Evolutionary conservation across 64 coral and sea anemone genomes (phyloP).

Genomic region (Pachyseris speciosa): DNA sequence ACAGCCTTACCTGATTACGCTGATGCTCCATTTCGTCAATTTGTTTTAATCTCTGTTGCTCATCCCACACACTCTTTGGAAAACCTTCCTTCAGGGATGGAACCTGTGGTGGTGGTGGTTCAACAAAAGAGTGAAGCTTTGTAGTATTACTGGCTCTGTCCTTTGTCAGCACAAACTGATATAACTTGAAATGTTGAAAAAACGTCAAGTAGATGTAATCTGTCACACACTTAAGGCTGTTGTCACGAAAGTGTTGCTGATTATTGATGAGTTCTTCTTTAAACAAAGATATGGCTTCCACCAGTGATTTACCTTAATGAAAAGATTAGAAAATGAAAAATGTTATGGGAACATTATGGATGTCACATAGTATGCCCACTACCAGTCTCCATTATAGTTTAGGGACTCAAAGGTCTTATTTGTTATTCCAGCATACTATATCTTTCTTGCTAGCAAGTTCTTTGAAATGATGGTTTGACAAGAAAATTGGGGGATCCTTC

Average conservation of each 20-base stretch:
- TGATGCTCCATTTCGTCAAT: constrained; percentile 78
- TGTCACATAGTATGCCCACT: too few species aligned
- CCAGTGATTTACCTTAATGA: constrained; percentile 59
- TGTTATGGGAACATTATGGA: background rate
- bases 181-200: constrained; percentile 92
- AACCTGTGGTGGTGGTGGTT: constrained; percentile 44
- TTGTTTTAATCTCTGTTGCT: constrained; percentile 73
- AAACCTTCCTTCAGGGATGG: constrained; percentile 57
- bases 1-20: constrained; percentile 46
- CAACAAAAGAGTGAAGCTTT: constrained; percentile 38
- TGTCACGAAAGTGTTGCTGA: constrained; percentile 17
- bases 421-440: too few species aligned
- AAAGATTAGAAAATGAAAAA: background rate
- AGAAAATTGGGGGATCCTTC: too few species aligned
- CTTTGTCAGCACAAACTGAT: constrained; percentile 80
- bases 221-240: constrained; percentile 72
- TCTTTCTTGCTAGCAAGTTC: too few species aligned
- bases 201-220: constrained; percentile 78
- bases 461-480: too few species aligned
- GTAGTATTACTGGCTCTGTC: constrained; percentile 65
- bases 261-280: constrained; percentile 25
- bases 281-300: constrained; percentile 63
- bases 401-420: too few species aligned
- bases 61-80: constrained; percentile 75
- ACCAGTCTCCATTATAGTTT: too few species aligned